These are phyloP conservation scores for Macrosteles quadrilineatus DNA, from an alignment of 1,140 invertebrate genomes.

Conservation along the genomic window DNA sequence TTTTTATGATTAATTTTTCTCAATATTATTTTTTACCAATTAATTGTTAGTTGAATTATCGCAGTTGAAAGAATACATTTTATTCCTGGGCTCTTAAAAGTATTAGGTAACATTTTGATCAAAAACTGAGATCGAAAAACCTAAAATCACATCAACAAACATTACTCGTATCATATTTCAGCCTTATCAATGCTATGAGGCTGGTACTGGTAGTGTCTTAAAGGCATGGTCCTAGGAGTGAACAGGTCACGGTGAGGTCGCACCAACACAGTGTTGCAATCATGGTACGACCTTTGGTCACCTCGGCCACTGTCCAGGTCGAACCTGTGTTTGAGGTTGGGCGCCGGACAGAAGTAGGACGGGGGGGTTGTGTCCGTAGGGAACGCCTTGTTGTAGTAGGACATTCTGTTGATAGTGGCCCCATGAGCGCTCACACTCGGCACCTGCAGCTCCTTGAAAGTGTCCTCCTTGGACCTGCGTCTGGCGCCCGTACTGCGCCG, in stretches of 20 bases:
- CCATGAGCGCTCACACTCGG: constrained; percentile 40
- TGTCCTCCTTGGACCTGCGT: constrained; percentile 21
- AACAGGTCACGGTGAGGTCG: neutral
- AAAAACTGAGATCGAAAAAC: no score
- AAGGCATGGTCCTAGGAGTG: constrained; percentile 20
- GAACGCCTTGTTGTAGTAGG: constrained; percentile 39
- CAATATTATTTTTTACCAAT: no score
- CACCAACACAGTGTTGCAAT: constrained; percentile 5
- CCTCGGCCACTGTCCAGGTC: neutral
- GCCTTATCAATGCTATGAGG: constrained; percentile 40
- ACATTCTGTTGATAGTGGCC: constrained; percentile 34
- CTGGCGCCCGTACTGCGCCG: constrained; percentile 6
- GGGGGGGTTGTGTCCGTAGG: constrained; percentile 21
- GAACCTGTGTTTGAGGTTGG: constrained; percentile 25
- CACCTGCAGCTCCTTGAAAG: constrained; percentile 34
- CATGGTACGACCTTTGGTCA: neutral
- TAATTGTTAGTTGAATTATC: no score
- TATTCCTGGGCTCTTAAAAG: no score
- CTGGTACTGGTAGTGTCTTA: constrained; percentile 34
- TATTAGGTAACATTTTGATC: no score
- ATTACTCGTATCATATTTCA: constrained; percentile 36
- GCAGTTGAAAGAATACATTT: no score
- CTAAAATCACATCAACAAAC: no score
- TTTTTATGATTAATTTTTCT: no score
- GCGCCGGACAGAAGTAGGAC: constrained; percentile 39